Evolutionary conservation across 2,888 invertebrate genomes (phyloP).

Genomic region (Stictocephala bisonia): DNA sequence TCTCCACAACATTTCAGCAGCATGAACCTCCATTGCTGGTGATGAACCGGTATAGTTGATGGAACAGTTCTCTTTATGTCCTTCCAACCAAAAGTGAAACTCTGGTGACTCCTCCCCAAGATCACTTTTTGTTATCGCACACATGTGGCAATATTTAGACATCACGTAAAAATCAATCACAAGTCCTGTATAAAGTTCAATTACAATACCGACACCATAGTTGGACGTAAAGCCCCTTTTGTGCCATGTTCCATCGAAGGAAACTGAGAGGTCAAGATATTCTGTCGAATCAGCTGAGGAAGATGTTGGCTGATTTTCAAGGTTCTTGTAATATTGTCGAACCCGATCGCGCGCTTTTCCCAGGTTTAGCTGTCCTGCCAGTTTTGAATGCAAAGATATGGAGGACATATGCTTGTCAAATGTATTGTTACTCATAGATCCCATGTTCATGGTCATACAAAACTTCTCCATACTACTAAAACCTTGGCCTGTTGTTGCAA

Average conservation of each 20-base stretch:
- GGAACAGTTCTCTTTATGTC: not conserved
- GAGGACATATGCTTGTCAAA: not conserved
- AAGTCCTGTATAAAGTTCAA: constrained; percentile 19
- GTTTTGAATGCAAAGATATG: too few relatives aligned
- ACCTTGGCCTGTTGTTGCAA: not conserved
- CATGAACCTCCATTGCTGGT: constrained; percentile 38
- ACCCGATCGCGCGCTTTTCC: not conserved
- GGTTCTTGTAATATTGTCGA: not conserved
- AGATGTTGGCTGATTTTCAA: too few relatives aligned
- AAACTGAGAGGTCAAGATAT: not conserved
- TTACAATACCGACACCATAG: constrained; percentile 11
- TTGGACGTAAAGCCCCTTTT: constrained; percentile 10
- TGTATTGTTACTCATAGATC: not conserved
- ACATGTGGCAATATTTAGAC: constrained; percentile 15
- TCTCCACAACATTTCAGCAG: constrained; percentile 43
- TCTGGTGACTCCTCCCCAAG: constrained; percentile 28
- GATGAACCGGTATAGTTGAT: constrained; percentile 38
- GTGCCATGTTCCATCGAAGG: constrained; percentile 28
- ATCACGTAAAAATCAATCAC: constrained; percentile 19
- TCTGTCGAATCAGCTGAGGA: too few relatives aligned
- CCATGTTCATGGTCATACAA: constrained; percentile 21
- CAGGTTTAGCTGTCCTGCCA: not conserved
- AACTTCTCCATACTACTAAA: constrained; percentile 2
- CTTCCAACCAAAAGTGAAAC: constrained; percentile 11
- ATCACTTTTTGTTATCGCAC: not conserved